Percentiles rank a stretch among this genome's conserved stretches.
These are phyloP conservation scores for Nothocercus julius DNA, from an alignment of 2,113 vertebrate genomes.

Conservation along the genomic window DNA sequence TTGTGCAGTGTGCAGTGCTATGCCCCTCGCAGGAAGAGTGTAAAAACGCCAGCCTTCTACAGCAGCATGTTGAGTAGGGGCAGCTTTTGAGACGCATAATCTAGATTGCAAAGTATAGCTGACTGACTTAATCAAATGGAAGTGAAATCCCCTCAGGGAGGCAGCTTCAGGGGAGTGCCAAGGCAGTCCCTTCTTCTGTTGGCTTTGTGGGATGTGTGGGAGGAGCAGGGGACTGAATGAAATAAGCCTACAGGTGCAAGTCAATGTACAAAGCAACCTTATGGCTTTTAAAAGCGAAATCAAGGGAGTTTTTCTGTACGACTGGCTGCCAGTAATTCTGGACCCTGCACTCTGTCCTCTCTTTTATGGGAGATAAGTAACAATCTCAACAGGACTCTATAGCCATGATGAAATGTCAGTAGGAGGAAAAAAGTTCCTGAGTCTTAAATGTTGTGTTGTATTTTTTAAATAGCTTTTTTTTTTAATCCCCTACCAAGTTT, in stretches of 20 bases:
- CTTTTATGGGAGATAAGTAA: neutral
- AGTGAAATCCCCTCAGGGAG: neutral
- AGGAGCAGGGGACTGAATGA: neutral
- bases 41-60: fast-evolving
- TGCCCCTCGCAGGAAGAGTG: fast-evolving
- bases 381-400: neutral
- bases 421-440: neutral
- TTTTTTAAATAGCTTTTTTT: neutral
- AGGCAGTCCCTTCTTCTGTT: neutral
- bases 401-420: conserved; percentile 22
- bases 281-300: conserved; percentile 13
- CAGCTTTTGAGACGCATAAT: neutral
- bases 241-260: neutral
- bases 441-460: neutral
- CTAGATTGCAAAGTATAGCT: neutral
- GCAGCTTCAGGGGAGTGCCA: neutral
- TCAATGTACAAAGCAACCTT: neutral
- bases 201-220: neutral
- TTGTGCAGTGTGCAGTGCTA: neutral
- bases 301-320: neutral
- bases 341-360: neutral
- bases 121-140: neutral
- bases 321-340: neutral
- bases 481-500: neutral
- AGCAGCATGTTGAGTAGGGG: fast-evolving